Evolutionary conservation across 2,113 vertebrate species (phyloP).

Genomic region (Cyphomyrus plagiostoma): DNA sequence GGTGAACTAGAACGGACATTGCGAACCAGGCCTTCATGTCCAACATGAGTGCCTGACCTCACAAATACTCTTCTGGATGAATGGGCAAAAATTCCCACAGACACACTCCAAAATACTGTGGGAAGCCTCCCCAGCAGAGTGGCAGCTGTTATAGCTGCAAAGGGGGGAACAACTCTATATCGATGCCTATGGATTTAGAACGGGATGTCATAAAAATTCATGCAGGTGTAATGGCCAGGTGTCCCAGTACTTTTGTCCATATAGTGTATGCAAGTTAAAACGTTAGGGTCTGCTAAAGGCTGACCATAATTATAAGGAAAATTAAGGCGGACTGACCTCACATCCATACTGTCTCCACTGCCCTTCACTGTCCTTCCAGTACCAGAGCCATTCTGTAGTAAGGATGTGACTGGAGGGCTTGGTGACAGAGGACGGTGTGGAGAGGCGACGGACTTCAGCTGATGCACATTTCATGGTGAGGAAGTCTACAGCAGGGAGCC

Average conservation of each 20-base stretch:
- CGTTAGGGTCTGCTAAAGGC: not conserved
- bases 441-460: conserved; percentile 48
- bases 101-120: not conserved
- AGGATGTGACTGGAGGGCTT: conserved; percentile 50
- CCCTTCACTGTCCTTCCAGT: conserved; percentile 49
- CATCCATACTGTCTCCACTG: conserved; percentile 56
- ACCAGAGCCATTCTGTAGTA: conserved; percentile 60
- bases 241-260: not conserved
- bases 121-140: not conserved
- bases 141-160: not conserved
- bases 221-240: not conserved
- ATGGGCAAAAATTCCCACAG: not conserved
- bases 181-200: not conserved
- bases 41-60: too few relatives aligned
- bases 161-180: not conserved
- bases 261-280: not conserved
- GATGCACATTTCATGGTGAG: conserved; percentile 36
- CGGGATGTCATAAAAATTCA: not conserved
- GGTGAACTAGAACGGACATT: too few relatives aligned
- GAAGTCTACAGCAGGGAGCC: conserved; percentile 41
- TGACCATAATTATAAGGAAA: not conserved
- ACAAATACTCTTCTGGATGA: not conserved
- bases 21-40: too few relatives aligned
- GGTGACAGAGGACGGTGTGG: conserved; percentile 48
- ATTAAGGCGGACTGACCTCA: conserved; percentile 37